Evolutionary conservation across 2,888 invertebrate genomes (phyloP).

Genomic region (Alentia gelatinosa): DNA sequence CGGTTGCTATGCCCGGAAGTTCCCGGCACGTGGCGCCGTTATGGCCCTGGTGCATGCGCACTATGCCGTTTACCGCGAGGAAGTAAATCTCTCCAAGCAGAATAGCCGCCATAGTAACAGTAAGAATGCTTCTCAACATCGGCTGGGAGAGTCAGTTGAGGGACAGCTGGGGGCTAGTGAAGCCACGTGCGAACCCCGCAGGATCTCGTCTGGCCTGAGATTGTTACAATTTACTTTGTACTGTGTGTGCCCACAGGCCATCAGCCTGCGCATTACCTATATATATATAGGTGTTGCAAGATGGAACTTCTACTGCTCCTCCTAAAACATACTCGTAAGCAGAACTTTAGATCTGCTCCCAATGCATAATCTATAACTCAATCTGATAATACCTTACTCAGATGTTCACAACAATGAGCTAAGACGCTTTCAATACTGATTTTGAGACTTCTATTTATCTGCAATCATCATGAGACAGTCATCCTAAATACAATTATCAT

Average conservation of each 20-base stretch:
- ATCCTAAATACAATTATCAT: too few species aligned
- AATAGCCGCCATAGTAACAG: not conserved
- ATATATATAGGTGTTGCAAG: too few species aligned
- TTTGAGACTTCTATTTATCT: too few species aligned
- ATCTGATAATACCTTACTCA: too few species aligned
- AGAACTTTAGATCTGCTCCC: too few species aligned
- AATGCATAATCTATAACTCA: too few species aligned
- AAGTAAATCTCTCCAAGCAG: not conserved
- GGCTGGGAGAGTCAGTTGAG: not conserved
- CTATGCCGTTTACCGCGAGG: not conserved
- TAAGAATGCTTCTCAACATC: not conserved
- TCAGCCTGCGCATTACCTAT: too few species aligned
- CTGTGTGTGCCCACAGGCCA: not conserved
- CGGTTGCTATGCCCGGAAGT: not conserved
- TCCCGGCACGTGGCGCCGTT: not conserved
- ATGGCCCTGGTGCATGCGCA: not conserved
- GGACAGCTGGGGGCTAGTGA: not conserved
- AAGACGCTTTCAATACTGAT: too few species aligned
- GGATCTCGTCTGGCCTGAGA: slow-evolving; percentile 19
- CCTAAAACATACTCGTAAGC: too few species aligned
- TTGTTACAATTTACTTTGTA: slow-evolving; percentile 39
- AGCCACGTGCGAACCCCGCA: not conserved
- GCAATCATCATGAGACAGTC: too few species aligned
- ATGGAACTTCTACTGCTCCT: too few species aligned
- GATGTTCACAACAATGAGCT: too few species aligned